Evolutionary conservation across 2,797 vertebrate species (phyloP), one percentile per base, ranked within the genome.

Genomic region (Gambusia yucatana): DNA sequence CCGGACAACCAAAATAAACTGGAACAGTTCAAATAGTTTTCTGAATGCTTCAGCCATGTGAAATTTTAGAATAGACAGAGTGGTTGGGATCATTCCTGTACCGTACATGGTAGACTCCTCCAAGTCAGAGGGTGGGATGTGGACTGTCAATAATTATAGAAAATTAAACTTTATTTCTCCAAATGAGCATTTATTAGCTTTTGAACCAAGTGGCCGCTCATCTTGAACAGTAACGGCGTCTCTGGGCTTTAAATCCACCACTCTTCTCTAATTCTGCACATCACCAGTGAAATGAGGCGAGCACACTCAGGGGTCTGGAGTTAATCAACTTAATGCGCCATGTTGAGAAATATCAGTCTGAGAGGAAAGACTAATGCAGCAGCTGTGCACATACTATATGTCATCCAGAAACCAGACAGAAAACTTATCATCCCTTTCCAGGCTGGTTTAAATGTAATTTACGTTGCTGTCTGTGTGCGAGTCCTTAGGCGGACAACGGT

Each of bases 251-350:
- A 73, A 77, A 75, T 69, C 11, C 0, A 14, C 59, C 39, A 41
- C 50, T 72, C 65, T 46, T 72, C 72, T 47, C 43, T 86, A 78
- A 74, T 73, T 77, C 73, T 48, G 61, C 72, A 52, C 75, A 75
- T 80, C 79, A 78, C 36, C 67, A 43, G 72, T 76, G 82, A 80
- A 76, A 72, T 83, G 78, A 87, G 71, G 76, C 75, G 11, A 72
- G 69, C 36, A 17, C 46, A 48, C 76, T 46, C 48, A 33, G 72
- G 72, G 69, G 71, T 75, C 72, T 41, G 55, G 73, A 79, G 65
- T 78, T 83, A 87, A 84, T 88, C 39, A 63, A 84, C 48, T 81
- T 79, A 70, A 47, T 28, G 33, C 59, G 69, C 72, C 61, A 73
- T 85, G 50, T 81, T 73, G 72, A 77, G 41, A 74, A 72, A 71